These are phyloP conservation scores for Crepidodera aurea DNA, from an alignment of 2,888 invertebrate species.

Conservation along the genomic window DNA sequence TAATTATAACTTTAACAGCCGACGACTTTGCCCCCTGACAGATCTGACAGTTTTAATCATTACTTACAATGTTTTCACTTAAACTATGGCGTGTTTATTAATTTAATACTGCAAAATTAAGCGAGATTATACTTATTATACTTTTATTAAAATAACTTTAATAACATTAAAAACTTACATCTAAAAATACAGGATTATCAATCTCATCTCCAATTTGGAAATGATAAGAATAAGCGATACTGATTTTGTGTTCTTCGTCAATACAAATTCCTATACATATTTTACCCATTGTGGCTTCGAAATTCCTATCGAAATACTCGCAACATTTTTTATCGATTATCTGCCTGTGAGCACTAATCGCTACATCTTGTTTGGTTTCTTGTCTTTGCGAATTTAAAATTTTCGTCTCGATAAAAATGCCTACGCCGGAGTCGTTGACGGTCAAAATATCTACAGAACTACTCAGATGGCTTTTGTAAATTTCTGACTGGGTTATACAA, in stretches of 20 bases:
- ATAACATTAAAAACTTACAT: not conserved
- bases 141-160: too few species aligned
- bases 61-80: too few species aligned
- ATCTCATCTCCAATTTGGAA: slow-evolving; percentile 21
- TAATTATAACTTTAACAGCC: too few species aligned
- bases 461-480: slow-evolving; percentile 17
- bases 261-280: slow-evolving; percentile 25
- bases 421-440: slow-evolving; percentile 10
- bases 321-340: slow-evolving; percentile 26
- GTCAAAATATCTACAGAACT: slow-evolving; percentile 17
- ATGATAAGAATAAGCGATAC: slow-evolving; percentile 23
- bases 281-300: slow-evolving; percentile 27
- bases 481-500: slow-evolving; percentile 26
- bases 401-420: slow-evolving; percentile 13
- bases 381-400: not conserved
- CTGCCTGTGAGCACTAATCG: slow-evolving; percentile 12
- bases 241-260: not conserved
- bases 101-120: too few species aligned
- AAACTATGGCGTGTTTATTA: too few species aligned
- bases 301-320: slow-evolving; percentile 26
- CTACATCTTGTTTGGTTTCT: slow-evolving; percentile 12
- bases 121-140: too few species aligned
- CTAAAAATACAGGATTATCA: slow-evolving; percentile 10
- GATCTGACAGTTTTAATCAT: too few species aligned
- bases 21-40: too few species aligned